Evolutionary conservation across 2,797 vertebrate genomes (phyloP).

Genomic region (Selene dorsalis): DNA sequence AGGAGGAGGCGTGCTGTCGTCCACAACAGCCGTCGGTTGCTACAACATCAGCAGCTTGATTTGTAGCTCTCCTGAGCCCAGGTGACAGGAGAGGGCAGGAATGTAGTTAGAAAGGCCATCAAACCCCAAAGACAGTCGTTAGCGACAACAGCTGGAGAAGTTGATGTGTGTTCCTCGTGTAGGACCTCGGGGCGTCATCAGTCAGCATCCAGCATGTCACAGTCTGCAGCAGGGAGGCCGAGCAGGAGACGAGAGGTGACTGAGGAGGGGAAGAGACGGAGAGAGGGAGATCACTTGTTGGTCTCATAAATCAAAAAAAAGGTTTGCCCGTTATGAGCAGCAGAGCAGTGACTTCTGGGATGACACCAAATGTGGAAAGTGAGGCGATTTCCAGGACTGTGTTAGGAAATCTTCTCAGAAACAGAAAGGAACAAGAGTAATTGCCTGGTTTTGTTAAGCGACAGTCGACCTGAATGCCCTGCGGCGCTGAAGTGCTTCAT

Average conservation of each 20-base stretch:
- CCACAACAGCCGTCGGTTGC: conserved; percentile 73
- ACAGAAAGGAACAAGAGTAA: conserved; percentile 45
- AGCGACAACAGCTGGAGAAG: conserved; percentile 82
- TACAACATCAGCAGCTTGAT: conserved; percentile 76
- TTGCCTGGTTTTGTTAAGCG: conserved; percentile 46
- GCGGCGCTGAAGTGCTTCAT: conserved; percentile 33
- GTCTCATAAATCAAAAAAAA: conserved; percentile 75
- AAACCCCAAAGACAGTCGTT: conserved; percentile 80
- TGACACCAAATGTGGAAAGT: conserved; percentile 41
- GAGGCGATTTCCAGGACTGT: conserved; percentile 26
- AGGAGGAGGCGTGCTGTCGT: conserved; percentile 64
- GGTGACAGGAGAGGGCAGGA: conserved; percentile 80
- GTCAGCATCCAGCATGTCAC: conserved; percentile 75
- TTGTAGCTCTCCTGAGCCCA: conserved; percentile 76
- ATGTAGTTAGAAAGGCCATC: conserved; percentile 81
- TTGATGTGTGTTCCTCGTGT: conserved; percentile 68
- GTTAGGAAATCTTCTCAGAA: conserved; percentile 42
- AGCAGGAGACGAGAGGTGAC: conserved; percentile 40
- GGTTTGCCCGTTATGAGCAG: conserved; percentile 32
- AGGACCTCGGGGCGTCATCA: conserved; percentile 77
- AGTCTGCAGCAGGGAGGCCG: conserved; percentile 56
- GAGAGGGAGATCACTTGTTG: conserved; percentile 65
- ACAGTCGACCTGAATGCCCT: conserved; percentile 29
- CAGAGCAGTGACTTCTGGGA: conserved; percentile 34
- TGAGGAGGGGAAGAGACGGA: conserved; percentile 8